These are phyloP conservation scores for Enteromius anoplus DNA, from an alignment of 2,797 vertebrate species.

Conservation along the genomic window DNA sequence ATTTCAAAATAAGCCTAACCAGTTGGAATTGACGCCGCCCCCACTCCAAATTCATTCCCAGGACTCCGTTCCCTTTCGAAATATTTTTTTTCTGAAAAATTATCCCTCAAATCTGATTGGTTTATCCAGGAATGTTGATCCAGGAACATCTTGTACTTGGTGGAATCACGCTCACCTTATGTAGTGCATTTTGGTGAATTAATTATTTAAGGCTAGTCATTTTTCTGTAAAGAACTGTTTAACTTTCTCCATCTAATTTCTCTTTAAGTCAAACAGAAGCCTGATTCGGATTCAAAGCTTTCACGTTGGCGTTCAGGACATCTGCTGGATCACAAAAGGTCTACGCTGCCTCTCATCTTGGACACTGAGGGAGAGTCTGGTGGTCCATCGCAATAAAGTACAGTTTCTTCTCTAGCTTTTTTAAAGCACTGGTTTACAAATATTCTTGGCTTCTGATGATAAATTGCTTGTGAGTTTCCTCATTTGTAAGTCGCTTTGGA, in stretches of 20 bases:
- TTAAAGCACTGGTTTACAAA: background rate
- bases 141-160: too few relatives aligned
- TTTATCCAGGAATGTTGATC: too few relatives aligned
- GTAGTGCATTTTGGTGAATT: background rate
- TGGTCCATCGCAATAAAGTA: background rate
- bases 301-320: background rate
- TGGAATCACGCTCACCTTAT: too few relatives aligned
- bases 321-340: background rate
- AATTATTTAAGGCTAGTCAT: background rate
- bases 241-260: background rate
- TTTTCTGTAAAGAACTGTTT: background rate
- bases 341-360: background rate
- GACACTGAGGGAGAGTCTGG: background rate
- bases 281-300: background rate
- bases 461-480: constrained; percentile 5
- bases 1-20: too few relatives aligned
- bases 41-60: too few relatives aligned
- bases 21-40: too few relatives aligned
- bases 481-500: constrained; percentile 4
- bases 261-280: background rate
- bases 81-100: too few relatives aligned
- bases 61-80: too few relatives aligned
- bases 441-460: background rate
- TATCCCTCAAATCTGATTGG: too few relatives aligned
- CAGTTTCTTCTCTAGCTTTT: background rate